Evolutionary conservation across 64 coral and sea anemone genomes (phyloP), one percentile per base, ranked within the genome.

Genomic region (Pocillopora damicornis): DNA sequence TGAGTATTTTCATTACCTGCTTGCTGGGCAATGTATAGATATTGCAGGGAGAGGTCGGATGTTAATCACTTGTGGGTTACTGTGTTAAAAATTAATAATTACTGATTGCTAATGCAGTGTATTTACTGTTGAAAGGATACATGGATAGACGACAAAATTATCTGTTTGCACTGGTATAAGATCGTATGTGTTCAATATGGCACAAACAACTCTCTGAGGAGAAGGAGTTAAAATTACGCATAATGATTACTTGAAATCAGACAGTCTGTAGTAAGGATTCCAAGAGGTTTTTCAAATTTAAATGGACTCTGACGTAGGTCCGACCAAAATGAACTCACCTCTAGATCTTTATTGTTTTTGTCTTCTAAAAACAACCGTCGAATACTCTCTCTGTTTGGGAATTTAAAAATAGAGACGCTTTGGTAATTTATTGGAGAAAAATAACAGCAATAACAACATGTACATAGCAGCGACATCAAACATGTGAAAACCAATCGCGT

Each of bases 101-200:
- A 51, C 42, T 51, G 7, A 51, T 2, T 51, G 42, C 42, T 51
- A 7, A 51, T 51, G 42, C 30, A 30, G 42, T 51, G 30, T 30
- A 30, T 51, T 2, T 51, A 51, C 7, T 85, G 13, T 11, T 30
- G 60, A 74, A 87, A 87, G 65, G 87, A 88, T 88, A 88, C 87
- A 89, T 38, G 88, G 88, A 75, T 89, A 89, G 15, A 89, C 60
- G 30, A 89, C 67, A 75, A 89, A 89, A 23, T 58, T 74, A 34
- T 89, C 88, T 61, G 88, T 89, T 67, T 81, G 78, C 60, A 89
- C 69, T 56, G 88, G 88, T 60, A 74, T 38, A 59, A 75, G 66
- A 37, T 75, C 59, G 74, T 89, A n/a, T 45, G 88, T 73, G 61
- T 80, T 81, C 34, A 89, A 74, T 75, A 89, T 89, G 56, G 88